A percentile compares a stretch with the other conserved stretches of the same genome.
Conservation (phyloP, 2,797 vertebrate genomes). For the Danio albolineatus region DNA sequence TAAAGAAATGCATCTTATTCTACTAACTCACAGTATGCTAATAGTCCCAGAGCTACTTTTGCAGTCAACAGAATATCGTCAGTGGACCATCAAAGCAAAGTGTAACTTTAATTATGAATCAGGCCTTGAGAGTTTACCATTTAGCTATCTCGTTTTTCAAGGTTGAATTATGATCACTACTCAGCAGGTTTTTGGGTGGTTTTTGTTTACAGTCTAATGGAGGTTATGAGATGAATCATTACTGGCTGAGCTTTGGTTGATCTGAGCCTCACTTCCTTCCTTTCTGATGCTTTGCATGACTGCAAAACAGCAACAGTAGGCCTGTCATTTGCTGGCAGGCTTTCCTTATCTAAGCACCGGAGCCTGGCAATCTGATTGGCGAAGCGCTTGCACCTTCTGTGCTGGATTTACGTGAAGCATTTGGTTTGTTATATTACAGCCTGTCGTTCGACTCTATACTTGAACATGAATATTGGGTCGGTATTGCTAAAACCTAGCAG, state of each 20-base stretch:
- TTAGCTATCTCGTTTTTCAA: neutral
- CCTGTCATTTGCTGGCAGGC: conserved; percentile 29
- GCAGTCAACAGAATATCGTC: too few species aligned
- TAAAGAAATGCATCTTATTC: too few species aligned
- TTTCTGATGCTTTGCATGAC: conserved; percentile 40
- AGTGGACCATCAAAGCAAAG: too few species aligned
- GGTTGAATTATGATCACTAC: conserved; percentile 5
- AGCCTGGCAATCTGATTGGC: conserved; percentile 18
- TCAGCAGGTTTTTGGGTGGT: neutral
- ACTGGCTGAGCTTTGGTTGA: conserved; percentile 28
- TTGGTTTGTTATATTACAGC: conserved; percentile 19
- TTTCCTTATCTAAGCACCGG: conserved; percentile 3
- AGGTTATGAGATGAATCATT: conserved; percentile 29
- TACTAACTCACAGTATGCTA: too few species aligned
- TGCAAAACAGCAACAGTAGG: conserved; percentile 41
- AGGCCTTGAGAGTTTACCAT: too few species aligned
- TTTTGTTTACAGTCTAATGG: conserved; percentile 21
- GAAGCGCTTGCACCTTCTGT: conserved; percentile 26
- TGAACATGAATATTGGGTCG: neutral
- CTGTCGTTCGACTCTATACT: conserved; percentile 12
- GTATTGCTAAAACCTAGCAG: neutral
- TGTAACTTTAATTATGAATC: too few species aligned
- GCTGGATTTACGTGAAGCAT: conserved; percentile 15
- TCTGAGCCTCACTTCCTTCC: conserved; percentile 53
- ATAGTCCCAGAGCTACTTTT: too few species aligned